Percentiles rank a stretch among this genome's conserved stretches.
phyloP scores from a whole-genome alignment of 2,113 vertebrate genomes.

The Oxygymnocypris stewartii region DNA sequence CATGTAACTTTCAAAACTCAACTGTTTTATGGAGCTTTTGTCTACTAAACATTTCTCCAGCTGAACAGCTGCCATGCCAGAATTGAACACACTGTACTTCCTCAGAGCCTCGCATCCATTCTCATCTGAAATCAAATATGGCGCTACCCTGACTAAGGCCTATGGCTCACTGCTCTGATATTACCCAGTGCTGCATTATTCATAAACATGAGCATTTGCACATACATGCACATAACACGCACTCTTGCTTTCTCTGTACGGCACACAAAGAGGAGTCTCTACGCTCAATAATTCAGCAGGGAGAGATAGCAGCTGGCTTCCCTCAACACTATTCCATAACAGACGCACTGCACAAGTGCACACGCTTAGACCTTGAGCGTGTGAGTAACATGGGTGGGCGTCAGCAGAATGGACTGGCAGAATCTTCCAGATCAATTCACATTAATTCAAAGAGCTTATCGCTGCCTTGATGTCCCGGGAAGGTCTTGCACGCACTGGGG shows the following conservation, averaged over 20 bases:
- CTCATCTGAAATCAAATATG: not conserved
- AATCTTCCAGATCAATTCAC: constrained; percentile 5
- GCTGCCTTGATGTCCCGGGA: not conserved
- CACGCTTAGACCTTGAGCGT: constrained; percentile 16
- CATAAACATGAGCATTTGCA: constrained; percentile 7
- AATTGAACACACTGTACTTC: not conserved
- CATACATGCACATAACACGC: not conserved
- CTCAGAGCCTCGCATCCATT: not conserved
- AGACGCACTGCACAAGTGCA: constrained; percentile 48
- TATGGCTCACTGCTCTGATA: constrained; percentile 15
- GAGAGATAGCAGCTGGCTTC: constrained; percentile 45
- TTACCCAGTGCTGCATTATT: constrained; percentile 49
- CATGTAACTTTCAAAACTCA: not conserved
- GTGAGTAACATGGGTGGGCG: not conserved
- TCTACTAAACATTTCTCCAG: not conserved
- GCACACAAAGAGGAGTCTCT: constrained; percentile 44
- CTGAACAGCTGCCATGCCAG: not conserved
- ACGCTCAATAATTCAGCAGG: constrained; percentile 71
- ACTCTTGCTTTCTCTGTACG: constrained; percentile 11
- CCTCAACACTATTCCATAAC: constrained; percentile 58
- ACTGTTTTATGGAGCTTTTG: not conserved
- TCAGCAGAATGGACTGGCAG: not conserved
- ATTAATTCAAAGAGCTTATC: not conserved
- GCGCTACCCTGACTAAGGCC: not conserved
- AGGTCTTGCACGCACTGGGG: not conserved